Evolutionary conservation across 92 coral and sea anemone genomes (phyloP).

Genomic region (Paramuricea clavata): DNA sequence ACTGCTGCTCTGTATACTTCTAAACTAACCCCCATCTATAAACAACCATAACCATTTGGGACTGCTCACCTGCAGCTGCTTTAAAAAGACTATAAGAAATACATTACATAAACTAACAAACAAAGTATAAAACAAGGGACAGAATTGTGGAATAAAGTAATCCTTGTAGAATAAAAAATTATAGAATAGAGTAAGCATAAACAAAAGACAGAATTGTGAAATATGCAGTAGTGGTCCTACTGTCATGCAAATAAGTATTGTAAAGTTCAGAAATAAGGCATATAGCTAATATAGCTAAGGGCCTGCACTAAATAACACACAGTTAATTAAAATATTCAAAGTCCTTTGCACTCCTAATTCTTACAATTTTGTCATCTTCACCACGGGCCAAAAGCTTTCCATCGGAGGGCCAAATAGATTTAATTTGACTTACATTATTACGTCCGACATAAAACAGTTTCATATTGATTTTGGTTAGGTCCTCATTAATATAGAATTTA

Average conservation of each 20-base stretch:
- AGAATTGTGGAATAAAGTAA: neutral
- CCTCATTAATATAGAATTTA: conserved; percentile 44
- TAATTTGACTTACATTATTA: neutral
- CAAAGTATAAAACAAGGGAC: neutral
- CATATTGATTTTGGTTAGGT: conserved; percentile 35
- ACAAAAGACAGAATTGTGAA: too few species aligned
- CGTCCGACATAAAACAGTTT: neutral
- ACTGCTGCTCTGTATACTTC: neutral
- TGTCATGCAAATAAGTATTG: too few species aligned
- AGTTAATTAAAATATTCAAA: neutral
- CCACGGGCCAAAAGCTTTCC: conserved; percentile 6
- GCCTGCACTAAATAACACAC: neutral
- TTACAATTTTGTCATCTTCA: neutral
- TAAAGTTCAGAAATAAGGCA: neutral
- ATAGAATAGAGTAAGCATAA: neutral
- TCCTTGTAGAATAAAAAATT: neutral
- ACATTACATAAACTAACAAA: neutral
- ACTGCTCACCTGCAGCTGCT: neutral
- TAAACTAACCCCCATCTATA: neutral
- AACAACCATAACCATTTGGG: neutral
- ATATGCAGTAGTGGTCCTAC: too few species aligned
- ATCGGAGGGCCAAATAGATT: conserved; percentile 12
- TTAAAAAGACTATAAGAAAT: neutral
- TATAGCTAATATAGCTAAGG: neutral
- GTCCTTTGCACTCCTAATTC: neutral